Percentiles rank a stretch among this genome's conserved stretches.
phyloP scores from a whole-genome alignment of 2,888 invertebrate species.

The Yponomeuta malinellus region DNA sequence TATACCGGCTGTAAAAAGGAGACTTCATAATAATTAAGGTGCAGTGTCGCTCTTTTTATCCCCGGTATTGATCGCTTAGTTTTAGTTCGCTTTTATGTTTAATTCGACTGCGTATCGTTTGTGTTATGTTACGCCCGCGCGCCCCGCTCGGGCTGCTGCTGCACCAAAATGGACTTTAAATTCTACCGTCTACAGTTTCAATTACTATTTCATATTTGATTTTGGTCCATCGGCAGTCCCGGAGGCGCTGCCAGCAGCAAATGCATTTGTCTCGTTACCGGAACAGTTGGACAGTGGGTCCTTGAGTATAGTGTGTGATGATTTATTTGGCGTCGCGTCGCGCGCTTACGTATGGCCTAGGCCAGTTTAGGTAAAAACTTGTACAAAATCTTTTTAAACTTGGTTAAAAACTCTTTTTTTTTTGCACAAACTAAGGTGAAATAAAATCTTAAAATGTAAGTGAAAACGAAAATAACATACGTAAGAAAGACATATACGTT shows the following conservation, averaged over 20 bases:
- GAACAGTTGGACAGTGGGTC: background rate
- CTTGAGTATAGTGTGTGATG: background rate
- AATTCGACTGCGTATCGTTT: background rate
- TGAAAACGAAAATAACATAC: conserved; percentile 69
- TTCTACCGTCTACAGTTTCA: background rate
- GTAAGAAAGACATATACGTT: conserved; percentile 76
- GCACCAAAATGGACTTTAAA: background rate
- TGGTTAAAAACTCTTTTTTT: conserved; percentile 37
- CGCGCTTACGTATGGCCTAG: conserved; percentile 8
- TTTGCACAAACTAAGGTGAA: conserved; percentile 56
- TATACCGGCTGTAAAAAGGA: background rate
- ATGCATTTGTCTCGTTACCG: background rate
- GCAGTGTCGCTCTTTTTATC: background rate
- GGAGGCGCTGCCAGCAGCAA: background rate
- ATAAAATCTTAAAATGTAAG: conserved; percentile 49
- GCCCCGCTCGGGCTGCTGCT: background rate
- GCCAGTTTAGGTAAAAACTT: conserved; percentile 34
- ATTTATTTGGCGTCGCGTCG: conserved; percentile 5
- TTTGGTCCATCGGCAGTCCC: background rate
- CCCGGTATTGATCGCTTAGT: background rate
- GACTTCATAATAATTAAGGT: too few relatives aligned
- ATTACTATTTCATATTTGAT: background rate
- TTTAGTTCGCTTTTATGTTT: background rate
- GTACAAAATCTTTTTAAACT: conserved; percentile 52
- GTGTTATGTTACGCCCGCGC: background rate